A percentile compares a stretch with the other conserved stretches of the same genome.
These are phyloP conservation scores for Chinchilla lanigera DNA, from an alignment of 2,113 vertebrate species.

Conservation along the genomic window DNA sequence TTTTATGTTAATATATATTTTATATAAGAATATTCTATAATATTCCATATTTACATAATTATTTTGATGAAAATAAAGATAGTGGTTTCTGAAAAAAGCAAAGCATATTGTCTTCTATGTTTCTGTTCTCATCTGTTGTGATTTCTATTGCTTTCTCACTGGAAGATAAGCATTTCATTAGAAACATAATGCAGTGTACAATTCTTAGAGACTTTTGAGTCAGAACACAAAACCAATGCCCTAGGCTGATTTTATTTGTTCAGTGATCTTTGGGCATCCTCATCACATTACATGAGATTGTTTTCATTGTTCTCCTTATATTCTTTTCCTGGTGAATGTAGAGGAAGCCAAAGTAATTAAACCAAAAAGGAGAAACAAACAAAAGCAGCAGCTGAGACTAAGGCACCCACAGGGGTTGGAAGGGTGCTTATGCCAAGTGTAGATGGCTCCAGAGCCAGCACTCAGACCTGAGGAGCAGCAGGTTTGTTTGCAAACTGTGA, in stretches of 20 bases:
- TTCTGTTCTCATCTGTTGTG: not conserved
- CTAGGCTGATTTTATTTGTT: not conserved
- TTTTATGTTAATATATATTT: not conserved
- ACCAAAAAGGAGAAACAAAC: conserved; percentile 50
- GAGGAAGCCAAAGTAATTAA: conserved; percentile 58
- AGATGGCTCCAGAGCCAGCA: not conserved
- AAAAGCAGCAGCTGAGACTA: conserved; percentile 67
- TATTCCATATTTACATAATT: not conserved
- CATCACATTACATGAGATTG: not conserved
- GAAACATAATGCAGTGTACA: not conserved
- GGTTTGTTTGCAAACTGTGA: not conserved
- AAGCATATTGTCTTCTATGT: not conserved
- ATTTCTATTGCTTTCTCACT: not conserved
- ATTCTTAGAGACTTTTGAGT: not conserved
- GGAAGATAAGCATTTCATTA: not conserved
- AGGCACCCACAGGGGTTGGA: conserved; percentile 14
- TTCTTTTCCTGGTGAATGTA: not conserved
- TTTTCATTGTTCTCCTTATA: not conserved
- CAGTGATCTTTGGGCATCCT: not conserved
- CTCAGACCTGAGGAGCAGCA: not conserved
- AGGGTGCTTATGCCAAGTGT: not conserved
- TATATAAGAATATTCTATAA: not conserved
- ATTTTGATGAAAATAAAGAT: conserved; percentile 27
- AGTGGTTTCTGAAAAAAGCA: not conserved
- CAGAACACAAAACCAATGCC: not conserved